Evolutionary conservation across 2,888 invertebrate species (phyloP).

Genomic region (Actias luna): DNA sequence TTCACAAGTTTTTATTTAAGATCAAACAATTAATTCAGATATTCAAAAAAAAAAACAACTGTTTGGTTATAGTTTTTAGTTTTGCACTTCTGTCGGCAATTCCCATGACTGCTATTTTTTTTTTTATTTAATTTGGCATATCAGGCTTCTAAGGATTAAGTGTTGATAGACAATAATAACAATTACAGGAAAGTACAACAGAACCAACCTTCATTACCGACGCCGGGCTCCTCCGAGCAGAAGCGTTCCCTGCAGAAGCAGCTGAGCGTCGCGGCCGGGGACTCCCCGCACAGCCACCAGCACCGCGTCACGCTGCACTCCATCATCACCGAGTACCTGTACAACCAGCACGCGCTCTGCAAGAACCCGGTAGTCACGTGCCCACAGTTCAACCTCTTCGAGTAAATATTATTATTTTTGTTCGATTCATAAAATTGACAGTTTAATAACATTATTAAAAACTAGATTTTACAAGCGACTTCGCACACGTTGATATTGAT

Average conservation of each 20-base stretch:
- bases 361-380: conserved; percentile 98
- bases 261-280: conserved; percentile 59
- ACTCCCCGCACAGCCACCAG: conserved; percentile 41
- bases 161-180: neutral
- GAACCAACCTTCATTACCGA: conserved; percentile 28
- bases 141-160: too few relatives aligned
- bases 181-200: conserved; percentile 57
- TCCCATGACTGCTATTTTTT: too few relatives aligned
- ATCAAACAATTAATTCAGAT: too few relatives aligned
- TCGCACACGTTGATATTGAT: too few relatives aligned
- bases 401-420: conserved; percentile 77
- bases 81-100: too few relatives aligned
- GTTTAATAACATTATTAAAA: too few relatives aligned
- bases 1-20: too few relatives aligned
- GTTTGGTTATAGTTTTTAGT: too few relatives aligned
- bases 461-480: too few relatives aligned
- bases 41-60: too few relatives aligned
- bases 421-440: neutral
- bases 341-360: conserved; percentile 98
- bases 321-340: conserved; percentile 97
- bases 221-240: conserved; percentile 39
- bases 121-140: too few relatives aligned
- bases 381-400: conserved; percentile 96
- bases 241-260: conserved; percentile 80
- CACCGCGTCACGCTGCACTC: conserved; percentile 89